Base-by-base conservation (phyloP, 35 echinoderm and acorn worm species). In the Holothuria glaberrima region DNA sequence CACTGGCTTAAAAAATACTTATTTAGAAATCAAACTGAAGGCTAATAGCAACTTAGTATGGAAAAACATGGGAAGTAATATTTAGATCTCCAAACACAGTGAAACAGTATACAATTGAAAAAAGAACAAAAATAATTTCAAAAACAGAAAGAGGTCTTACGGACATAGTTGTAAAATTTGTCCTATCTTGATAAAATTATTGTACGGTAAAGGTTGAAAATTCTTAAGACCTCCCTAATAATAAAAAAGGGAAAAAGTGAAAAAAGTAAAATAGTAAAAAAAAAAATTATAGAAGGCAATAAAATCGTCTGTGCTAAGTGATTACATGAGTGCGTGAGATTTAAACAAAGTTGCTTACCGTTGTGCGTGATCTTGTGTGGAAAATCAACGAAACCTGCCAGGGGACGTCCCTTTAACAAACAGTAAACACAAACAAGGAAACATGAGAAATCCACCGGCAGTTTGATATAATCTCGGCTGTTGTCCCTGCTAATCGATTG, bases 361-460 rank as follows among this genome's bases (percentile, higher is more conserved):
- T 52, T 48, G 74, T 52, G 24, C 36, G 74, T 78, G 74, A 45
- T 78, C 21, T 48, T 22, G 25, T 48, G 26, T 6, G n/a, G 50
- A 6, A 25, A 78, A 48, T 35, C 21, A 48, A 41, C 74, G 44
- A 78, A 48, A 48, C 74, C 38, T 48, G 41, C 38, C 74, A 19
- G 44, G 74, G 74, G 74, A 25, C 44, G 44, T 41, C 50, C 74
- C 74, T 48, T 48, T 78, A 41, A 48, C 74, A 78, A 78, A 48
- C 16, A 48, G 44, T 48, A 78, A 78, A 78, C 74, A 78, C 74
- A 41, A 35, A 78, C 74, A n/a, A 24, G 38, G 74, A 78, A 78
- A 48, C 74, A 78, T 78, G 41, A 78, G 74, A 78, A 48, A 48
- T 78, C 50, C n/a, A 78, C 74, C 74, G 50, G 27, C 50, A 48